Evolutionary conservation across 2,113 vertebrate species (phyloP), one percentile per base, ranked within the genome.

Genomic region (Neolamprologus caudopunctatus): DNA sequence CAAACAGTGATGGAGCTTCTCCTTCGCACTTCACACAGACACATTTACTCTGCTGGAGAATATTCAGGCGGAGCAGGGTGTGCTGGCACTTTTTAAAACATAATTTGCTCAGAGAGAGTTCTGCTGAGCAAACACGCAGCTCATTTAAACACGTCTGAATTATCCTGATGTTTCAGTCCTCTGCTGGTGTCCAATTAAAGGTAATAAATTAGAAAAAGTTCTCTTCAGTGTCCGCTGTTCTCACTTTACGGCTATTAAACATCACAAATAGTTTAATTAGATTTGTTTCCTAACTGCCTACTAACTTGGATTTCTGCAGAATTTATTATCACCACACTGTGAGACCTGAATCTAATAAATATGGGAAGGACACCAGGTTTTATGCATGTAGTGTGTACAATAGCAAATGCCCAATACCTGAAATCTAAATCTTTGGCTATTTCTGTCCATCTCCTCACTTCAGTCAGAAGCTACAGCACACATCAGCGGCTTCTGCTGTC

Each of bases 141-240:
- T 47, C 71, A 75, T 47, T 75, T 75, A 75, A 75, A 28, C 24
- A 31, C 71, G 3, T 50, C 16, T 31, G 71, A 75, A 75, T 47
- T 6, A 75, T 50, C 71, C 71, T 50, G 16, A 10, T 75, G 42
- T 47, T 50, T 75, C 42, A 3, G 42, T 12, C 42, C 24, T 78
- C 71, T 78, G 5, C 42, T 50, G 71, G 24, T 19, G 71, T 78
- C 71, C 71, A 78, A 78, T 78, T 78, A 78, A 78, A 78, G 42
- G 42, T 12, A 78, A 78, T 78, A 78, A 78, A 78, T 78, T 19
- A 78, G 42, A 31, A 28, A 78, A 78, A 31, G 71, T 78, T 50
- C 71, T 28, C 71, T 12, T 78, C 42, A 3, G 71, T 19, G 71
- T 47, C 24, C 0, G 4, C 71, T 31, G 24, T 50, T 50, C 42